Base-by-base conservation (phyloP, 2,888 invertebrate species). In the Drosophila kokeensis region DNA sequence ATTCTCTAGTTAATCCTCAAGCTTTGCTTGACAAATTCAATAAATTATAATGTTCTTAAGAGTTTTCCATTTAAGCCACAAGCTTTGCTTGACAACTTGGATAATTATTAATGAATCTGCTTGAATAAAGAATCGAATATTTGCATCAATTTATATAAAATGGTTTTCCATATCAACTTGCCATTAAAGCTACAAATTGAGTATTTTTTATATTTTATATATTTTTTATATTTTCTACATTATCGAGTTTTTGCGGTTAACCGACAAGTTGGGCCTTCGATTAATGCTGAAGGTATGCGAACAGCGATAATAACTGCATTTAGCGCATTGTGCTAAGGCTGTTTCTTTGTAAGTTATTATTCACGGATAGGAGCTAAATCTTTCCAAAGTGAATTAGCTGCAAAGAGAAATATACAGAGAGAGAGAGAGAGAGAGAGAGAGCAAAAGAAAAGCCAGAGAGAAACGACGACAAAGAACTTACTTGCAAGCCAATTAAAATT, bases 401-500 rank as follows among this genome's bases (percentile, higher is more conserved):
- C 30, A 72, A 24, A 13, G 2, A 21, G 45, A 21, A 27, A n/a
- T 24, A 24, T 24, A 24, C 2, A 63, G 48, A 15, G 30, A 7
- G 15, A 13, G 4, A 21, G 45, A 21, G 27, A 24, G 38, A 63
- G 48, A 18, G 27, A 7, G 53, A 38, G 27, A 36, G 48, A 24
- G 27, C n/a, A 11, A 34, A 49, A 61, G 45, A 64, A 70, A 45
- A 45, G 8, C 4, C 8, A 24, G 45, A 45, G 24, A 24, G 45
- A 45, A 45, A 24, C 15, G 15, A 65, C 74, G 73, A 80, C 81
- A 76, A 73, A 74, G 69, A 79, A 45, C 15, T 45, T 24, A 49
- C 69, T 73, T 78, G 63, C 68, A 75, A 70, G 82, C 75, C 82
- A 81, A 81, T 81, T 81, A 82, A 79, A 81, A 82, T 75, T 79